Conservation (phyloP, 2,888 invertebrate species). For the Aleiodes alternator region DNA sequence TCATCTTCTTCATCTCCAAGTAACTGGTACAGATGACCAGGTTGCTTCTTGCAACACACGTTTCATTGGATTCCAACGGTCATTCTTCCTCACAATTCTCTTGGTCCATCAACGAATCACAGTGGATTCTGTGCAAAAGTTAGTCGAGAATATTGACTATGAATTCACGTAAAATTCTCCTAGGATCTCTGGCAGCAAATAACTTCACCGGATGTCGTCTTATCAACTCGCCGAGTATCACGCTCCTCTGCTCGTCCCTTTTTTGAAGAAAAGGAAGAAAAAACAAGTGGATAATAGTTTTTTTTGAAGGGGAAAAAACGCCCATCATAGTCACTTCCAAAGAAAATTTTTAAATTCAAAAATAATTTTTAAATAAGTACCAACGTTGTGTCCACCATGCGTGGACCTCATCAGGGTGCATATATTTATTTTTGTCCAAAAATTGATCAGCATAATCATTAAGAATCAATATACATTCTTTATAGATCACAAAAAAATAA, state of each 20-base stretch:
- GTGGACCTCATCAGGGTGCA: too few relatives aligned
- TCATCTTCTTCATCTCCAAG: conserved; percentile 37
- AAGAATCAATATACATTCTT: too few relatives aligned
- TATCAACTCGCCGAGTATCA: conserved; percentile 8
- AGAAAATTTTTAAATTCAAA: too few relatives aligned
- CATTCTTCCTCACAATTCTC: conserved; percentile 28
- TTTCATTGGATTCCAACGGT: conserved; percentile 47
- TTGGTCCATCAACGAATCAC: conserved; percentile 26
- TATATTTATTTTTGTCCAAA: too few relatives aligned
- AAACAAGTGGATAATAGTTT: neutral
- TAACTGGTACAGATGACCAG: conserved; percentile 18
- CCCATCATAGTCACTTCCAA: too few relatives aligned
- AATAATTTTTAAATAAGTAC: too few relatives aligned
- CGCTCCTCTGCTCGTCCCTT: neutral
- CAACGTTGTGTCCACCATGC: too few relatives aligned
- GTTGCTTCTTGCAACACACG: conserved; percentile 39
- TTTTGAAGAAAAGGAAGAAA: neutral
- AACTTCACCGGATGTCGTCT: conserved; percentile 38
- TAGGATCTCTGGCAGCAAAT: conserved; percentile 16
- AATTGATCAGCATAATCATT: too few relatives aligned
- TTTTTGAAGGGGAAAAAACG: too few relatives aligned
- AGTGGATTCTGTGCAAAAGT: conserved; percentile 16
- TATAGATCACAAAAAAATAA: too few relatives aligned
- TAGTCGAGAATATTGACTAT: conserved; percentile 32
- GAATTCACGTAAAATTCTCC: neutral